phyloP scores from a whole-genome alignment of 1,140 invertebrate species.

The Lepidurus couesii region DNA sequence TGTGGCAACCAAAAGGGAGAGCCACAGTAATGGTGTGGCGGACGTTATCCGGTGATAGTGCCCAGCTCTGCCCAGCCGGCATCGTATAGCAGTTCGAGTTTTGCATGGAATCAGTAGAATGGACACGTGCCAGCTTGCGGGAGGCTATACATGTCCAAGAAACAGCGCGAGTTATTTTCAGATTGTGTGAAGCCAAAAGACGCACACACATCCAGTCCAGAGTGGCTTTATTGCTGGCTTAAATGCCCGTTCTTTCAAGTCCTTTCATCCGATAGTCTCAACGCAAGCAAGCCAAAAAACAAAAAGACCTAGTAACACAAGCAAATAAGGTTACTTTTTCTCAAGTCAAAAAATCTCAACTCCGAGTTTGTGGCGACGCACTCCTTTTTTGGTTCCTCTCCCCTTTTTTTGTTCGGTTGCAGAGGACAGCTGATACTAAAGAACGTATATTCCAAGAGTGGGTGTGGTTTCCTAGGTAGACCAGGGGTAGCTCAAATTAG shows the following conservation, averaged over 20 bases:
- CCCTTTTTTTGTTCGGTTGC: no score
- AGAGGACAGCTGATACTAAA: no score
- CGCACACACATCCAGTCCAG: neutral
- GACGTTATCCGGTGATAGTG: slow-evolving; percentile 18
- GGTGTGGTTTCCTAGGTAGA: no score
- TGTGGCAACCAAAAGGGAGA: neutral
- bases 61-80: neutral
- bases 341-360: neutral
- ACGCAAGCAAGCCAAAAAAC: neutral
- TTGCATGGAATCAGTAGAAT: slow-evolving; percentile 15
- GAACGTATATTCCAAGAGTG: no score
- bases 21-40: neutral
- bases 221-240: slow-evolving; percentile 15
- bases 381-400: no score
- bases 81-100: neutral
- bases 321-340: neutral
- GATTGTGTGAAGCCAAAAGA: slow-evolving; percentile 22
- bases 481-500: no score
- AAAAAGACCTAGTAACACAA: neutral
- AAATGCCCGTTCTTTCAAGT: slow-evolving; percentile 19
- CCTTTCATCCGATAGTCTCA: neutral
- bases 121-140: slow-evolving; percentile 10
- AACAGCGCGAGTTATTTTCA: slow-evolving; percentile 12
- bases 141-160: neutral
- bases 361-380: no score